These are phyloP conservation scores for Dryadula phaetusa DNA, from an alignment of 2,888 invertebrate genomes.

Conservation along the genomic window DNA sequence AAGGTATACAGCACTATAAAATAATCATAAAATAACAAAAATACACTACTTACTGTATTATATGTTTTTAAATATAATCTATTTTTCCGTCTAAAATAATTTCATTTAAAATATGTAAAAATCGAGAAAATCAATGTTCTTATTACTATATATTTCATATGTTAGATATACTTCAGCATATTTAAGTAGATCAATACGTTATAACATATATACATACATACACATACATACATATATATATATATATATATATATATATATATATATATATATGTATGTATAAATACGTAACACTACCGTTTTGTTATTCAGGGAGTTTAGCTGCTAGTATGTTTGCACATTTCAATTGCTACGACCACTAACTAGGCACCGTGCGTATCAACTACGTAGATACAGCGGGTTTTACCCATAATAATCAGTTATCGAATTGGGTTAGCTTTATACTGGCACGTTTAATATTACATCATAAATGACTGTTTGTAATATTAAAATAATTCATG, in stretches of 20 bases:
- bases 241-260: not conserved
- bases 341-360: constrained; percentile 14
- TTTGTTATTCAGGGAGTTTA: constrained; percentile 28
- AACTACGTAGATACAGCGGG: constrained; percentile 16
- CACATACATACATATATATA: not conserved
- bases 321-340: constrained; percentile 7
- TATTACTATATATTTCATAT: no score
- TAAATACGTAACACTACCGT: constrained; percentile 2
- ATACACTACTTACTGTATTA: no score
- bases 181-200: constrained; percentile 2
- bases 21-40: no score
- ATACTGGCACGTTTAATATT: not conserved
- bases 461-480: no score
- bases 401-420: constrained; percentile 27
- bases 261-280: no score
- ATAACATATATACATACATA: not conserved
- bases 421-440: not conserved
- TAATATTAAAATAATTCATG: no score
- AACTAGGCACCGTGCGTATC: not conserved
- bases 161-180: not conserved
- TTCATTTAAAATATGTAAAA: no score
- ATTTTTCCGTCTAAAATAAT: no score
- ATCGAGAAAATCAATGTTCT: no score
- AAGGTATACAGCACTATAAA: no score
- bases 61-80: no score